Conservation (phyloP, 2,797 vertebrate species). For the Pygocentrus nattereri region DNA sequence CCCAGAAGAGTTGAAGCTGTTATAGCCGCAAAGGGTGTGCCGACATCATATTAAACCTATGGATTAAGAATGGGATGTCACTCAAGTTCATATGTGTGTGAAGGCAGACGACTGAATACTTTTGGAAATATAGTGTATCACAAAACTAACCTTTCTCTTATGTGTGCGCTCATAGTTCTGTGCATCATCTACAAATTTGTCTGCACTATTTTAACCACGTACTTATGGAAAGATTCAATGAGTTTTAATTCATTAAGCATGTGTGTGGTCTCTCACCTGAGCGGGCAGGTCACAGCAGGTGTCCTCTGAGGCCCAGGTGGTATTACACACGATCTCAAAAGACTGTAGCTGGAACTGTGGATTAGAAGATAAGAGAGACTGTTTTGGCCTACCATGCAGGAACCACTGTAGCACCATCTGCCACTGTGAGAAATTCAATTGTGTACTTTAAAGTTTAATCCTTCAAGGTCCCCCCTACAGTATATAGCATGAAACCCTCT, state of each 20-base stretch:
- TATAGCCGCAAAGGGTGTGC: too few species aligned
- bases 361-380: background rate
- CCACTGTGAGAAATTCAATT: background rate
- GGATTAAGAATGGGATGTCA: too few species aligned
- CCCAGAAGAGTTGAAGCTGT: too few species aligned
- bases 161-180: background rate
- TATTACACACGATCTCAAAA: constrained; percentile 88
- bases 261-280: constrained; percentile 73
- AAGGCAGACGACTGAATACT: too few species aligned
- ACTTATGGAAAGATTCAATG: background rate
- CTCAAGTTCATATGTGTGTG: too few species aligned
- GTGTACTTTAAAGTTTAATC: background rate
- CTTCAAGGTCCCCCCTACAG: background rate
- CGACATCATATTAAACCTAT: too few species aligned
- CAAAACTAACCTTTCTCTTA: too few species aligned
- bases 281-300: constrained; percentile 91
- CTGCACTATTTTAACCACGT: background rate
- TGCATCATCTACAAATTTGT: background rate
- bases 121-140: too few species aligned
- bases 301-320: constrained; percentile 84
- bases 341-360: constrained; percentile 90
- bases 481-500: background rate
- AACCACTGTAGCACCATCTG: background rate
- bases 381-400: background rate
- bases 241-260: background rate